phyloP scores from a whole-genome alignment of 2,797 vertebrate species.

The Pelodytes ibericus region DNA sequence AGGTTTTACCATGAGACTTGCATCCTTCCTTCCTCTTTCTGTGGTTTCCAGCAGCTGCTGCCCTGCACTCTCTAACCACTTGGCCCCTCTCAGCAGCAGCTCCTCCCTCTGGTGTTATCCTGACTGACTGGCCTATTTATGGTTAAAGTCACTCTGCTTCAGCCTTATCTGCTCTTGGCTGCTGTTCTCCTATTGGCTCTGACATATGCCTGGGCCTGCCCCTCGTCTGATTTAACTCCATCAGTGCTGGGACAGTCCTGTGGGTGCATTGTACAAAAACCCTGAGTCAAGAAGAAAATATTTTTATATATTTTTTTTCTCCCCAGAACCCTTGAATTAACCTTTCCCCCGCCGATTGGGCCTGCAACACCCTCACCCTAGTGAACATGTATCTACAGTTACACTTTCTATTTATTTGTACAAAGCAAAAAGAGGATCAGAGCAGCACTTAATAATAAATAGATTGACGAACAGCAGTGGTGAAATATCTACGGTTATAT shows the following conservation, averaged over 20 bases:
- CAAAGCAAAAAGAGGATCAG: no score
- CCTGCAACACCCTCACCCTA: no score
- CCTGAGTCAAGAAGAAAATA: background rate
- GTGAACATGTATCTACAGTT: no score
- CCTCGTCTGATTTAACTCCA: slow-evolving; percentile 1
- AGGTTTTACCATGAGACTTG: slow-evolving; percentile 19
- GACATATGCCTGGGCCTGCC: background rate
- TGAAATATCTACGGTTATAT: no score
- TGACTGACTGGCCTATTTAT: slow-evolving; percentile 40
- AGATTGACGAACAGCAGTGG: no score
- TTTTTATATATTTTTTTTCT: background rate
- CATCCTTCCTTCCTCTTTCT: slow-evolving; percentile 34
- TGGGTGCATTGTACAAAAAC: background rate
- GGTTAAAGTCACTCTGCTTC: slow-evolving; percentile 2
- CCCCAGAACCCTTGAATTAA: no score
- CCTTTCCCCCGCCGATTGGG: no score
- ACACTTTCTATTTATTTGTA: no score
- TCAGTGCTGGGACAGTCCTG: background rate
- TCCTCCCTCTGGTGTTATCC: slow-evolving; percentile 4
- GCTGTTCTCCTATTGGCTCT: slow-evolving; percentile 28
- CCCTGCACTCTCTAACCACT: slow-evolving; percentile 15
- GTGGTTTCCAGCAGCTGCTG: slow-evolving; percentile 1
- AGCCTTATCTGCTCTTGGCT: background rate
- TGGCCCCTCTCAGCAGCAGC: background rate
- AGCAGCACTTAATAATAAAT: no score